phyloP scores from a whole-genome alignment of 2,113 vertebrate species.

The Machaerirhynchus nigripectus region DNA sequence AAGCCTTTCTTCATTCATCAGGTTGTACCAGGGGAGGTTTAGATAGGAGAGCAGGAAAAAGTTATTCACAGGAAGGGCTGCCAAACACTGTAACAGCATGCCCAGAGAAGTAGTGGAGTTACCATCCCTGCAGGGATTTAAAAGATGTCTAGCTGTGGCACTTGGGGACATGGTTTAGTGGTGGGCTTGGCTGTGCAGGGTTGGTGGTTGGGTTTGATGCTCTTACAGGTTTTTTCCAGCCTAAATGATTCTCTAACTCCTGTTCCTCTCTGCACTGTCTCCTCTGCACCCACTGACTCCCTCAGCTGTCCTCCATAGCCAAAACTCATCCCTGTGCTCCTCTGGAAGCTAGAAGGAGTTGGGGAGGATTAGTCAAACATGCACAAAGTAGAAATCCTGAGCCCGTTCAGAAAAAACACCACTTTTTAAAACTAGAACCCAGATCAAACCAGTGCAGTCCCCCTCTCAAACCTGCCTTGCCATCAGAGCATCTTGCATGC shows the following conservation, averaged over 20 bases:
- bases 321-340: background rate
- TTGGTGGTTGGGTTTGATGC: background rate
- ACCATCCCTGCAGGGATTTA: background rate
- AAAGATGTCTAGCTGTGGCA: background rate
- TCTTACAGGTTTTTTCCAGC: background rate
- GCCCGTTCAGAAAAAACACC: background rate
- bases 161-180: background rate
- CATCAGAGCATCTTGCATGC: no score
- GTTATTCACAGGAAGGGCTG: background rate
- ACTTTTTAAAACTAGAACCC: background rate
- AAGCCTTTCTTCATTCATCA: background rate
- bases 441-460: background rate
- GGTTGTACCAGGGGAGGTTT: background rate
- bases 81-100: background rate
- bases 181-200: background rate
- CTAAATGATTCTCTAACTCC: background rate
- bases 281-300: fast-evolving
- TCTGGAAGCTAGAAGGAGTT: background rate
- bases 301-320: background rate
- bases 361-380: background rate
- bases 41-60: background rate
- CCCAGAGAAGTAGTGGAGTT: background rate
- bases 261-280: background rate
- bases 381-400: background rate
- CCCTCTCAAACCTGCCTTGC: background rate